phyloP scores from a whole-genome alignment of 2,888 invertebrate species.

The Pyrgus malvae region DNA sequence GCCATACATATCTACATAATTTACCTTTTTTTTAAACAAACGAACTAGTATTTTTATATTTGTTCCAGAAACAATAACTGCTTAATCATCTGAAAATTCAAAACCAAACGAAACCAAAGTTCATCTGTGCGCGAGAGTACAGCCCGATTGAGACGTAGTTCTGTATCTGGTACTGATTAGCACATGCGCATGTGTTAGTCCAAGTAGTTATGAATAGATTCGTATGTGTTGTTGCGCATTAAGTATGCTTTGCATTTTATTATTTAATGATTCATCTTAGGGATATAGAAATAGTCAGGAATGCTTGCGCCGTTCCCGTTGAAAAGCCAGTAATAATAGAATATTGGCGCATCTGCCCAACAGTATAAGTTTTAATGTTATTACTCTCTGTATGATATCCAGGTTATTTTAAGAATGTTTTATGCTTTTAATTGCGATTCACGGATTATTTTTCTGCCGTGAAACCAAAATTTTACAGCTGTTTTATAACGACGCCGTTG shows the following conservation, averaged over 20 bases:
- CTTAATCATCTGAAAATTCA: no score
- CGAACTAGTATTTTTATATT: no score
- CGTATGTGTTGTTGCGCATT: conserved; percentile 74
- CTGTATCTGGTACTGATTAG: conserved; percentile 77
- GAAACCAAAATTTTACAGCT: conserved; percentile 70
- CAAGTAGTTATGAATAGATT: conserved; percentile 67
- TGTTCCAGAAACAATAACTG: no score
- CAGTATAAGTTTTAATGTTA: conserved; percentile 77
- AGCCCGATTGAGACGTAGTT: conserved; percentile 68
- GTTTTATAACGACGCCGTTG: conserved; percentile 71
- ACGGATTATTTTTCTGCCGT: conserved; percentile 68
- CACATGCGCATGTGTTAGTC: conserved; percentile 61
- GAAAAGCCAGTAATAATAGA: conserved; percentile 81
- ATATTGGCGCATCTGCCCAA: conserved; percentile 79
- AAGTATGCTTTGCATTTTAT: conserved; percentile 81
- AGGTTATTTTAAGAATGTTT: conserved; percentile 72
- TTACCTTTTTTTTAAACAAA: no score
- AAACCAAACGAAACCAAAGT: not conserved
- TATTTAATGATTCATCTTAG: conserved; percentile 82
- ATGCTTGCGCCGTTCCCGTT: conserved; percentile 72
- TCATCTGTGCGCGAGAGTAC: conserved; percentile 26
- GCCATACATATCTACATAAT: no score
- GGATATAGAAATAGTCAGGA: conserved; percentile 80
- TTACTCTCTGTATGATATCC: conserved; percentile 71
- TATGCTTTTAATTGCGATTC: conserved; percentile 77